Percentiles rank a stretch among this genome's conserved stretches.
phyloP scores from a whole-genome alignment of 2,888 invertebrate genomes.

The Dione juno region DNA sequence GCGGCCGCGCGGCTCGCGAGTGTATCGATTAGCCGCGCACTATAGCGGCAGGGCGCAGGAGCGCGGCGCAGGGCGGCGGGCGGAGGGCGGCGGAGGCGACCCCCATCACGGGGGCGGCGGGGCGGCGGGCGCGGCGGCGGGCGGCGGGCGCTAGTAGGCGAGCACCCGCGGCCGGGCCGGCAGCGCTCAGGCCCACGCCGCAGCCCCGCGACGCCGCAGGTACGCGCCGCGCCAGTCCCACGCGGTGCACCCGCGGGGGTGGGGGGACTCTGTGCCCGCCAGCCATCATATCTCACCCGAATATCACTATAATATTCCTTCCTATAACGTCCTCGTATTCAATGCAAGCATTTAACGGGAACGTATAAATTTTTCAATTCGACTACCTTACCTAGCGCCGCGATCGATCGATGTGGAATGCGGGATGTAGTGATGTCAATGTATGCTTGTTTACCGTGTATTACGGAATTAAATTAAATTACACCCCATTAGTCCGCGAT shows the following conservation, averaged over 20 bases:
- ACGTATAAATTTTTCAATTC: conserved; percentile 8
- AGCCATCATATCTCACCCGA: conserved; percentile 30
- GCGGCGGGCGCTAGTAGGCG: conserved; percentile 61
- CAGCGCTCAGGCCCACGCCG: conserved; percentile 45
- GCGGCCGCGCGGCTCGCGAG: conserved; percentile 42
- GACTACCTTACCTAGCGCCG: conserved; percentile 10
- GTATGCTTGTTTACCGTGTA: neutral
- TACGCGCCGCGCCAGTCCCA: conserved; percentile 49
- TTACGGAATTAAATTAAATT: conserved; percentile 4
- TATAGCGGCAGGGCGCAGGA: conserved; percentile 22
- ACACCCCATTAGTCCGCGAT: conserved; percentile 7
- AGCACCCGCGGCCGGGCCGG: conserved; percentile 51
- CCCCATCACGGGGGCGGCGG: conserved; percentile 62
- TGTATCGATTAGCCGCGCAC: conserved; percentile 48
- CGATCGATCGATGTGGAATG: conserved; percentile 15
- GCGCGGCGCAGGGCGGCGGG: conserved; percentile 46
- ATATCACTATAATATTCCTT: conserved; percentile 33
- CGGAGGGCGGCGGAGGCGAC: conserved; percentile 53
- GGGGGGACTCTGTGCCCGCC: conserved; percentile 31
- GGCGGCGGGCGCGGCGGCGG: too few species aligned
- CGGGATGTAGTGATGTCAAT: conserved; percentile 15
- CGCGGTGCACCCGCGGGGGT: conserved; percentile 35
- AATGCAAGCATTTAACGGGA: neutral
- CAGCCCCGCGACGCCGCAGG: conserved; percentile 58
- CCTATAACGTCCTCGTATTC: conserved; percentile 8